Base-by-base conservation (phyloP, 1,140 invertebrate species). In the Bathynomus jamesi region DNA sequence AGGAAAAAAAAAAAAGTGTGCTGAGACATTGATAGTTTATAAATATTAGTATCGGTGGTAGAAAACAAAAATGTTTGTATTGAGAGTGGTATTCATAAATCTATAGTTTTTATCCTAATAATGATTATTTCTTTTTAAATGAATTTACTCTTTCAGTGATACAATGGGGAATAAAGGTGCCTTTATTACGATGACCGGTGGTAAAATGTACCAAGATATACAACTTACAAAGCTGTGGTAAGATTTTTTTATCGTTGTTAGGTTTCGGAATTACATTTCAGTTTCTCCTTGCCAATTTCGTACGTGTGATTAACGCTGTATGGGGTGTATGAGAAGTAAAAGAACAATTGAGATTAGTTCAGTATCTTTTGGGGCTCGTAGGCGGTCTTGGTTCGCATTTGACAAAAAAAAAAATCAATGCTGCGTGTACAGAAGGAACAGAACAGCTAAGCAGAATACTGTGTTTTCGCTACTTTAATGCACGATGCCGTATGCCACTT, bases 131-230 rank as follows among this genome's bases (percentile, higher is more conserved):
- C n/a, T n/a, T n/a, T n/a, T n/a, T n/a, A n/a, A n/a, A n/a, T n/a
- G n/a, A n/a, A n/a, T n/a, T 76, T 65, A 73, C 69, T 74, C 74
- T 87, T 87, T 65, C 82, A 96, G 95, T 89, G 97, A 99, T 90
- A 93, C 93, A 63, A 97, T 99, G 92, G 95, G 94, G 79, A 99
- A 99, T 84, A 90, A 92, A 84, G 97, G 96, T 81, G 96, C 97
- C 79, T 98, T 95, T 83, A 98, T 99, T 79, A 96, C 88, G 73
- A 87, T 99, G 79, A 94, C 89, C 69, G 97, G 96, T 68, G 92
- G 93, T 81, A 88, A 93, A 80, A 88, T 98, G 83, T 87, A 80
- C 97, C 96, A 40, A 88, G 94, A 76, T 97, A 91, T 84, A 93
- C 89, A 64, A 89, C 91, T 17, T 99, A 96, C 82, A 89, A 91